Evolutionary conservation across 2,797 vertebrate species (phyloP).

Genomic region (Myotis findleyi): DNA sequence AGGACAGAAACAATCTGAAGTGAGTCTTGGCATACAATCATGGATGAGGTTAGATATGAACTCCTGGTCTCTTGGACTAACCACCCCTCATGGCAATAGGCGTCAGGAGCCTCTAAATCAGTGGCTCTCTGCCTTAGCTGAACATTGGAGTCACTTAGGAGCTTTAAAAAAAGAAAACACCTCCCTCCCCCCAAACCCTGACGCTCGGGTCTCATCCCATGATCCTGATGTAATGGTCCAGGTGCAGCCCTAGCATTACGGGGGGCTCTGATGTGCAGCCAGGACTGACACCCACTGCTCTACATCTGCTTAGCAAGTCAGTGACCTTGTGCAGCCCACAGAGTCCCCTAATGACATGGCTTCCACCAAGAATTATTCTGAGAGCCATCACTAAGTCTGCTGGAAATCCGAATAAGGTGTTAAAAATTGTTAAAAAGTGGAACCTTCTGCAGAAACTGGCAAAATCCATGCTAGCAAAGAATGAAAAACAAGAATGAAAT

Average conservation of each 20-base stretch:
- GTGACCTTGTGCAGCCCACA: not conserved
- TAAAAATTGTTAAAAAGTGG: not conserved
- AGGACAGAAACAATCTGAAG: not conserved
- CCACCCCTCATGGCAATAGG: not conserved
- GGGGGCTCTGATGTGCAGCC: not conserved
- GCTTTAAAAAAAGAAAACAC: not conserved
- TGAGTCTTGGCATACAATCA: not conserved
- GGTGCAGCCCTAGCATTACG: not conserved
- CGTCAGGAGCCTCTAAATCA: not conserved
- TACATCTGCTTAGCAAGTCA: not conserved
- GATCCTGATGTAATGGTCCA: not conserved
- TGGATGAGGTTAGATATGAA: not conserved
- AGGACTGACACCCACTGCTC: not conserved
- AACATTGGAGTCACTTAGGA: not conserved
- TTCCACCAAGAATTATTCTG: not conserved
- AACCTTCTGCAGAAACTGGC: not conserved
- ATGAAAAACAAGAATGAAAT: not conserved
- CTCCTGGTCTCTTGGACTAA: not conserved
- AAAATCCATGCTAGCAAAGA: not conserved
- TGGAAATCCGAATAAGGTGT: not conserved
- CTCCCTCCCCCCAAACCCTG: not conserved
- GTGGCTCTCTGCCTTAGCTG: not conserved
- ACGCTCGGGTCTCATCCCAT: not conserved
- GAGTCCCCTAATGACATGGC: not conserved
- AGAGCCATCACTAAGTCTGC: not conserved